phyloP scores from a whole-genome alignment of 2,113 vertebrate species.

The Oxygymnocypris stewartii region DNA sequence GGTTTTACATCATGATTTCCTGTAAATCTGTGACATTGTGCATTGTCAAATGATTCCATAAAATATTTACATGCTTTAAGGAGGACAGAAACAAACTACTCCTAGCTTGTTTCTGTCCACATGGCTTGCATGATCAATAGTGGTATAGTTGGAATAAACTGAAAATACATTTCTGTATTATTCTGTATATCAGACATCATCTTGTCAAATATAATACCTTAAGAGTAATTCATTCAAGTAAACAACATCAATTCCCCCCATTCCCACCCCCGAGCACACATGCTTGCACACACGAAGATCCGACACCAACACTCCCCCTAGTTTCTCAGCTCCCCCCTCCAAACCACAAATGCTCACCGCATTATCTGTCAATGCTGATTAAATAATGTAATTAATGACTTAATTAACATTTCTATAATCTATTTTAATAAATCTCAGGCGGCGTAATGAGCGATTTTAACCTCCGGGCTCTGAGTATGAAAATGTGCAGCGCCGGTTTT shows the following conservation, averaged over 20 bases:
- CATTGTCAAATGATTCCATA: not conserved
- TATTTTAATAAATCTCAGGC: conserved; percentile 84
- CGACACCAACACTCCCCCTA: conserved; percentile 52
- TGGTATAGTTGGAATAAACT: not conserved
- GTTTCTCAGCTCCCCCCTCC: conserved; percentile 27
- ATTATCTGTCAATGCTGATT: conserved; percentile 84
- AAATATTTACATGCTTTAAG: not conserved
- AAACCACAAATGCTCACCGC: conserved; percentile 45
- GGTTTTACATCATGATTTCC: rapidly evolving
- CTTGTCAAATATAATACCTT: not conserved
- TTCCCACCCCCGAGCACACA: too few relatives aligned
- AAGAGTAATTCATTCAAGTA: conserved; percentile 13
- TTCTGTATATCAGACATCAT: not conserved
- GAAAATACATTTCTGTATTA: not conserved
- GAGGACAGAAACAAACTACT: not conserved
- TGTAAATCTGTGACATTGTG: not conserved
- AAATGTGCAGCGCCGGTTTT: conserved; percentile 68
- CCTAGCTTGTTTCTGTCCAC: not conserved
- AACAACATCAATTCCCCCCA: not conserved
- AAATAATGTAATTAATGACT: conserved; percentile 87
- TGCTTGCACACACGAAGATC: too few relatives aligned
- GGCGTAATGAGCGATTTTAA: conserved; percentile 79
- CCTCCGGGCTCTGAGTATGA: conserved; percentile 76
- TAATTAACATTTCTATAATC: conserved; percentile 86
- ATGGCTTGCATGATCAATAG: not conserved